Evolutionary conservation across 2,113 vertebrate genomes (phyloP).

Genomic region (Balaeniceps rex): DNA sequence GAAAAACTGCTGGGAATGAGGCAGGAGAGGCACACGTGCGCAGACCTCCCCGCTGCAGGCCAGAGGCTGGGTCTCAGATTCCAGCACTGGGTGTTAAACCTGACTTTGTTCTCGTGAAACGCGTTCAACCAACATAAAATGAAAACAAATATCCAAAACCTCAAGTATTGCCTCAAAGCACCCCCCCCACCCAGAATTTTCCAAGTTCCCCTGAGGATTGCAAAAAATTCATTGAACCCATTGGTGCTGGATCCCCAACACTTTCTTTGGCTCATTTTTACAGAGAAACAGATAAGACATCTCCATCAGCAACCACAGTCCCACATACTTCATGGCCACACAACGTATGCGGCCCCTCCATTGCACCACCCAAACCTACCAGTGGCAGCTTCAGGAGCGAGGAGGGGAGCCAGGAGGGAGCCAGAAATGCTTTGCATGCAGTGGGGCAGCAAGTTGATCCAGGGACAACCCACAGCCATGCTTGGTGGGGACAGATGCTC

Average conservation of each 20-base stretch:
- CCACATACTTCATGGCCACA: accelerated
- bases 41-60: background rate
- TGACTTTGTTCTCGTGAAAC: background rate
- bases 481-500: background rate
- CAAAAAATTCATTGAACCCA: background rate
- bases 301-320: background rate
- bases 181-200: background rate
- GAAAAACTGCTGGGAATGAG: background rate
- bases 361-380: background rate
- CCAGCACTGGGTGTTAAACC: background rate
- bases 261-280: background rate
- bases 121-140: background rate
- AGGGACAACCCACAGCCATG: accelerated
- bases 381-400: background rate
- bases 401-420: background rate
- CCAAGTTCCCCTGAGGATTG: background rate
- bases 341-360: background rate
- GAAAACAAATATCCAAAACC: background rate
- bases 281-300: background rate
- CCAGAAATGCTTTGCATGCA: background rate
- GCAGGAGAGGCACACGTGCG: accelerated
- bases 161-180: background rate
- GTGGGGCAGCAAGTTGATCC: background rate
- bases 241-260: accelerated
- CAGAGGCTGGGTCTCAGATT: background rate